phyloP scores from a whole-genome alignment of 2,797 vertebrate genomes.

The Numenius phaeopus region DNA sequence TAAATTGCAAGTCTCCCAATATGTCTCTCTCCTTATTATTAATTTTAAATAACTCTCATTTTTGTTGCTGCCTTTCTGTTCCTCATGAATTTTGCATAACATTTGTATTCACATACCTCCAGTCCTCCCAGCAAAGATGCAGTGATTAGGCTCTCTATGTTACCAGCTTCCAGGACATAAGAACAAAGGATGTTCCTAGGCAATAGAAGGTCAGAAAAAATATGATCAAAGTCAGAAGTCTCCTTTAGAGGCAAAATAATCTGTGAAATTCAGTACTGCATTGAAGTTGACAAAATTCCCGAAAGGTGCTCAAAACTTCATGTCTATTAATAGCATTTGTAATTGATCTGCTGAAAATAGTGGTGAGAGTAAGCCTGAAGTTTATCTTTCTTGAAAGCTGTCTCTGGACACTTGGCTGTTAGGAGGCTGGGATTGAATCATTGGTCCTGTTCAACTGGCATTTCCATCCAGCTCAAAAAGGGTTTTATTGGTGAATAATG shows the following conservation, averaged over 20 bases:
- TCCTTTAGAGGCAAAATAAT: not conserved
- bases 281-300: not conserved
- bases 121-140: not conserved
- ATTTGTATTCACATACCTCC: not conserved
- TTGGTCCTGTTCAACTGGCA: not conserved
- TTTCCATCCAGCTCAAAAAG: not conserved
- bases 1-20: conserved; percentile 14
- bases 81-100: not conserved
- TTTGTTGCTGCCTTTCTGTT: not conserved
- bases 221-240: not conserved
- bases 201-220: not conserved
- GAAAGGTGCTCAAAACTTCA: not conserved
- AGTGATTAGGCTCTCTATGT: not conserved
- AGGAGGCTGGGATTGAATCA: not conserved
- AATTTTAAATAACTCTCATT: conserved; percentile 49
- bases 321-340: not conserved
- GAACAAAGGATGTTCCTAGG: not conserved
- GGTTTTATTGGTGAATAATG: not conserved
- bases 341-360: not conserved
- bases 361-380: not conserved
- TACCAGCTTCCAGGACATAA: not conserved
- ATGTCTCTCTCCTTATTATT: conserved; percentile 1
- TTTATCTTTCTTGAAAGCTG: not conserved
- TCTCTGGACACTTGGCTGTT: not conserved
- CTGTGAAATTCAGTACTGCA: not conserved